Evolutionary conservation across 2,797 vertebrate genomes (phyloP), one percentile per base, ranked within the genome.

Genomic region (Rhynchotus rufescens): DNA sequence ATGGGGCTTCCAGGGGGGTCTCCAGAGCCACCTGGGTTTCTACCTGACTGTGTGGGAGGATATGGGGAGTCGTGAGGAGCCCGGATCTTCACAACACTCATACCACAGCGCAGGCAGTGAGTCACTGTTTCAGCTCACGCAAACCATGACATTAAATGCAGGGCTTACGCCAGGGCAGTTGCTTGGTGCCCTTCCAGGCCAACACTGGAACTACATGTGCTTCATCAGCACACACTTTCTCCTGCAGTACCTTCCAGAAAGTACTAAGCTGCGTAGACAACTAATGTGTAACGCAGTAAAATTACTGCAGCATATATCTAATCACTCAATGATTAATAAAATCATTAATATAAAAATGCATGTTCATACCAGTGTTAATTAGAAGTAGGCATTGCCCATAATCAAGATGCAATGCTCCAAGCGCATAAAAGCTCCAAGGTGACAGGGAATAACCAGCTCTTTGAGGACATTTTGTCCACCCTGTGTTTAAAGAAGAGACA

Each of bases 401-500:
- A 79, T 49, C 86, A 49, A 84, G 45, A 94, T 0, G 13, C 60
- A 79, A 91, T 64, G 52, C 44, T 88, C 65, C 64, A 72, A 91
- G 69, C 21, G 79, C 21, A 4, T 38, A 77, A 34, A 26, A 93
- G 62, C 30, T 61, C 72, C 89, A 49, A 52, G 42, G 84, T 40
- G 57, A 86, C 4, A 57, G 66, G 92, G 51, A 51, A 94, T 10
- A 91, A 84, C 49, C 79, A 74, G 54, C 59, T 91, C 73, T 95
- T 85, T 80, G 64, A 80, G 81, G 79, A 91, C 82, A 79, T 62
- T 66, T 86, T 36, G 65, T 92, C 86, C 94, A 84, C 64, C 61
- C 92, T 80, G 64, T 4, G 44, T 76, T 84, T 94, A 67, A 93
- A 88, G 91, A 91, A 86, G 90, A 94, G 95, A 92, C 95, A 96